Conservation (phyloP, 2,888 invertebrate genomes). For the Agapostemon virescens region DNA sequence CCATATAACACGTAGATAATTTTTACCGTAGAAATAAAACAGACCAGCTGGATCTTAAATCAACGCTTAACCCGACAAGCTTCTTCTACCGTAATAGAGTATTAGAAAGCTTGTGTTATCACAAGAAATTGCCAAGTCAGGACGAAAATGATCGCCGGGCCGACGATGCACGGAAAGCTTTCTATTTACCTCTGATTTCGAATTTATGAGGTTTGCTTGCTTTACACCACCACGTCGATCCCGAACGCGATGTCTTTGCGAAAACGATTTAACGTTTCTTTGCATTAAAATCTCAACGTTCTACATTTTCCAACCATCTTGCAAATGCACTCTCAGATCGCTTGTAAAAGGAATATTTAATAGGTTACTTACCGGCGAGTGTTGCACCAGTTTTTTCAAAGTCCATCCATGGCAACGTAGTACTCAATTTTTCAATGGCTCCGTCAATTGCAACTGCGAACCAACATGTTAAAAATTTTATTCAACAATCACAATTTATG, state of each 20-base stretch:
- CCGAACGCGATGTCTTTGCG: neutral
- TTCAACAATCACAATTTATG: no score
- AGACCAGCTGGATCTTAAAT: constrained; percentile 31
- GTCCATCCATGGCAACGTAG: rapidly evolving
- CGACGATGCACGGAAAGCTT: neutral
- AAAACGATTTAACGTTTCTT: neutral
- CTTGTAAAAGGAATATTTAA: neutral
- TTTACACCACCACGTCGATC: neutral
- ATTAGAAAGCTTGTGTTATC: constrained; percentile 5
- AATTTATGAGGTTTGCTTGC: constrained; percentile 12
- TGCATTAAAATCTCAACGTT: neutral
- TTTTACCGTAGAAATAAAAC: constrained; percentile 31
- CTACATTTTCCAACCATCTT: neutral
- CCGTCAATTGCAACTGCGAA: neutral
- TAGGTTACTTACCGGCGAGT: neutral
- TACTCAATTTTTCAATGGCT: neutral
- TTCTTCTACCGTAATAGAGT: constrained; percentile 17
- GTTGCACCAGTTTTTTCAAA: neutral
- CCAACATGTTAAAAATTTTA: neutral
- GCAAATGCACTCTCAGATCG: neutral
- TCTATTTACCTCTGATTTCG: neutral
- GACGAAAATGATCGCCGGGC: constrained; percentile 20
- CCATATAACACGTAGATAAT: constrained; percentile 22
- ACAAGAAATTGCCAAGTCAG: neutral
- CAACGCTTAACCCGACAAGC: constrained; percentile 37